Base-by-base conservation (phyloP, 2,888 invertebrate species). In the Synanthedon formicaeformis region DNA sequence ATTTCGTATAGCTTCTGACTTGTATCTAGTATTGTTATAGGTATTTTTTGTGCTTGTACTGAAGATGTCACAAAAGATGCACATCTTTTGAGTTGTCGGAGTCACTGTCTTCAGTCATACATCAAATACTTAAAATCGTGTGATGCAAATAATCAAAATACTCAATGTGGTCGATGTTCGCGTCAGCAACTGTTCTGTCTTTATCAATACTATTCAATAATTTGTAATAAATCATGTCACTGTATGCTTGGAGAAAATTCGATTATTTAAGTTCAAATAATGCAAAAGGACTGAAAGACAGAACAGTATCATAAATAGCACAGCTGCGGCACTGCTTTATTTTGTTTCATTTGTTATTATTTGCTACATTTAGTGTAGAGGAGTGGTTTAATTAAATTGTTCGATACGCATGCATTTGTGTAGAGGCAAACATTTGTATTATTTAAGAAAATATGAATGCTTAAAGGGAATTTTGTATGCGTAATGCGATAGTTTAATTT, bases 251-350 rank as follows among this genome's bases (percentile, higher is more conserved):
- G 14, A n/a, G 34, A 10, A 34, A 34, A 34, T 34, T 34, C 34
- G 10, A 34, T 34, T 1, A 34, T 34, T 34, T 34, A 34, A 6
- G 34, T 10, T 23, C 5, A 23, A 34, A 34, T 34, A 34, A 34
- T 34, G 2, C 0, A 34, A 8, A 34, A 34, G 34, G 34, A 49
- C 16, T 34, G 50, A 56, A 68, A 72, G 73, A 78, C 81, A 81
- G 75, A 73, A 71, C 76, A 75, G 73, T 77, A 61, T 61, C 59
- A 34, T 34, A 34, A 58, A 59, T 59, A 58, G 75, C 81, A 83
- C 83, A 63, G 86, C 83, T 83, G 67, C 66, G 69, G 80, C 83
- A 84, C 83, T 66, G 86, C 85, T 83, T 73, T 53, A 59, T 69
- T 73, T 71, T 56, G 58, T 69, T 77, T 78, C 54, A 58, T 53